A percentile compares a stretch with the other conserved stretches of the same genome.
Evolutionary conservation across 2,797 vertebrate species (phyloP).

Genomic region (Gallinago nigripennis): DNA sequence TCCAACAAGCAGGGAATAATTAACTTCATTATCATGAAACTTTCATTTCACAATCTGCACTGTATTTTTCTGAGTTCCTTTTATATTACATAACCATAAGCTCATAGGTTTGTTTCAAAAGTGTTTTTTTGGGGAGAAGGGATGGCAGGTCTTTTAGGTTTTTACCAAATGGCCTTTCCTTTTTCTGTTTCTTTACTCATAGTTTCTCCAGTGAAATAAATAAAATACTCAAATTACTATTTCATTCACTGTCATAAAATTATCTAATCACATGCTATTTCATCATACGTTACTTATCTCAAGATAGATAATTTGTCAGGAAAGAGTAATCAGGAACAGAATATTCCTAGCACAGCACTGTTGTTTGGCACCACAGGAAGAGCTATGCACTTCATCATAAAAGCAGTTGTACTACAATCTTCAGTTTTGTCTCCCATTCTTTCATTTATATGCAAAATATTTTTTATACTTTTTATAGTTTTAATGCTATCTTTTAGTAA

Average conservation of each 20-base stretch:
- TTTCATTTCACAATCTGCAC: neutral
- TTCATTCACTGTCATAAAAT: neutral
- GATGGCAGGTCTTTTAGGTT: rapidly evolving
- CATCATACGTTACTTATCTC: neutral
- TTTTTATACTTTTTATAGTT: neutral
- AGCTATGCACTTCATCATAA: neutral
- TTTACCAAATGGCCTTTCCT: neutral
- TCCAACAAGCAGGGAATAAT: neutral
- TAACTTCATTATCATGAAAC: neutral
- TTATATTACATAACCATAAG: neutral
- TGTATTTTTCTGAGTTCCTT: neutral
- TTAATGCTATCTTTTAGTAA: neutral
- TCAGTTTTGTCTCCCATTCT: neutral
- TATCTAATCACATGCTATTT: neutral
- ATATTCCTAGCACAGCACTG: neutral
- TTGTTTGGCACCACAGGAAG: neutral
- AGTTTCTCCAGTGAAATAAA: neutral
- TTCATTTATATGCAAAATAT: neutral
- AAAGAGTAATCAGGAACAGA: neutral
- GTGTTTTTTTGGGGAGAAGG: no score
- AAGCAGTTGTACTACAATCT: neutral
- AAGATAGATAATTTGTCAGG: neutral
- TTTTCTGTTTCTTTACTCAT: neutral
- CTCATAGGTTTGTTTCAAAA: neutral
- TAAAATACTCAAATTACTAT: neutral